phyloP scores from a whole-genome alignment of 2,797 vertebrate species.

The Acrossocheilus fasciatus region DNA sequence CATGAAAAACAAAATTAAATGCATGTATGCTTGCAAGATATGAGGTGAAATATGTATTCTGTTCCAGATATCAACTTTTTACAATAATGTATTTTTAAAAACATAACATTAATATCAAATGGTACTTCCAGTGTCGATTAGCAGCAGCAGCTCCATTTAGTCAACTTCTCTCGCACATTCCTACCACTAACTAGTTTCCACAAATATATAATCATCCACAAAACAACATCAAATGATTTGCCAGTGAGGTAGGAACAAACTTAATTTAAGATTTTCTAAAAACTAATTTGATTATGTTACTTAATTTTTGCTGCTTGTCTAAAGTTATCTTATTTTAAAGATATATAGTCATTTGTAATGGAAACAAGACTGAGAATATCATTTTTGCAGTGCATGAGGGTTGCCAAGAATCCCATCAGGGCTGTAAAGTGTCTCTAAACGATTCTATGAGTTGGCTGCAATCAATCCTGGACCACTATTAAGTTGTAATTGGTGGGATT shows the following conservation, averaged over 20 bases:
- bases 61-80: not conserved
- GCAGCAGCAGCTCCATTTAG: not conserved
- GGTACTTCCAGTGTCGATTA: not conserved
- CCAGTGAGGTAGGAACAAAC: not conserved
- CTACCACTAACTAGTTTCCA: not conserved
- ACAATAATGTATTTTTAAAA: not conserved
- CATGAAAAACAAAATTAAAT: too few species aligned
- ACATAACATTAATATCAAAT: not conserved
- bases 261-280: not conserved
- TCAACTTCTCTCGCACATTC: not conserved
- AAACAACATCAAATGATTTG: not conserved
- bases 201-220: not conserved
- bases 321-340: not conserved
- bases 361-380: not conserved
- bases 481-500: conserved; percentile 4
- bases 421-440: not conserved
- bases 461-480: conserved; percentile 13
- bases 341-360: not conserved
- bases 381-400: not conserved
- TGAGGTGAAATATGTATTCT: not conserved
- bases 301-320: not conserved
- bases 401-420: not conserved
- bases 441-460: not conserved
- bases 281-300: not conserved
- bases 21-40: not conserved